Evolutionary conservation across 2,113 vertebrate genomes (phyloP), one percentile per base, ranked within the genome.

Genomic region (Craseonycteris thonglongyai): DNA sequence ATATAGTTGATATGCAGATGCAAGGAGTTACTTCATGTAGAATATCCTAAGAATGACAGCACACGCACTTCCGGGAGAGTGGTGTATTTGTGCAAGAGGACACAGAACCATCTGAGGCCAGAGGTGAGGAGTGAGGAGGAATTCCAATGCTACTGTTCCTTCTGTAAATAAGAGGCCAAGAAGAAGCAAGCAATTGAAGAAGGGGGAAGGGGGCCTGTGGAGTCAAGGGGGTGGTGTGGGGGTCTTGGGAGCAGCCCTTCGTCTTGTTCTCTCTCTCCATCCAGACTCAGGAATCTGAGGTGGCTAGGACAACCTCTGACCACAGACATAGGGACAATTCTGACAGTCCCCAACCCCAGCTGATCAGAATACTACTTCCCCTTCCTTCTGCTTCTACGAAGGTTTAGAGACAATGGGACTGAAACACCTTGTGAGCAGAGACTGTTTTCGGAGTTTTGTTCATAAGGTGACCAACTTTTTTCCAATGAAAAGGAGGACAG

Each of bases 161-260:
- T 98, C 98, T 61, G 93, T 98, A 66, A 99, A 98, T 96, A 99
- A 99, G 98, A 99, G 97, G 99, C 99, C 74, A 99, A 99, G 98
- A 99, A 99, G 98, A 99, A 99, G 97, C 98, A 99, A n/a, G n/a
- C n/a, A n/a, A n/a, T n/a, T n/a, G n/a, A n/a, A n/a, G n/a, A n/a
- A n/a, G n/a, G n/a, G 97, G 97, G 88, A 82, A 42, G 54, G 71
- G 75, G 42, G 61, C 81, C 40, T 8, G 3, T 0, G 18, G 66
- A 69, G 51, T 68, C 33, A 1, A 7, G 59, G 0, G 0, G 68
- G 51, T 2, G 1, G 51, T 40, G 28, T 0, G 0, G 28, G 47
- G 42, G 42, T 61, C 42, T 66, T 2, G 51, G 65, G 82, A 84
- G 7, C 80, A 81, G 78, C 65, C 58, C 59, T 80, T 78, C 66